Evolutionary conservation across 2,113 vertebrate species (phyloP).

Genomic region (Pangasianodon gigas): DNA sequence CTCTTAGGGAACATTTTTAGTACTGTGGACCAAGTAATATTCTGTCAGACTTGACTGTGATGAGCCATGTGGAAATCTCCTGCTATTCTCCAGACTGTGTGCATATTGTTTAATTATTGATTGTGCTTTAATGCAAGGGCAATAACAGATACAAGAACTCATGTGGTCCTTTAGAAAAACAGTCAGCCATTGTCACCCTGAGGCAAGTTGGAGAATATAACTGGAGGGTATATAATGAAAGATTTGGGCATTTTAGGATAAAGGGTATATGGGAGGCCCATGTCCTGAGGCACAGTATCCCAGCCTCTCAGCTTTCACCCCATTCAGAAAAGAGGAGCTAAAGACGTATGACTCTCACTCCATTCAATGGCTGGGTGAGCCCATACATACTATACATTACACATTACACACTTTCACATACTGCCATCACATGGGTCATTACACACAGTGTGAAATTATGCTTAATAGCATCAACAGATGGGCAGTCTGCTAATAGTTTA

Average conservation of each 20-base stretch:
- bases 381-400: slow-evolving; percentile 66
- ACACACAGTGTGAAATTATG: slow-evolving; percentile 92
- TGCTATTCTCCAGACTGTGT: slow-evolving; percentile 53
- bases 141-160: slow-evolving; percentile 64
- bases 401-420: slow-evolving; percentile 74
- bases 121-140: slow-evolving; percentile 64
- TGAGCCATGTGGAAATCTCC: slow-evolving; percentile 36
- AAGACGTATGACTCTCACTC: slow-evolving; percentile 80
- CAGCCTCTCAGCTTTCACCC: slow-evolving; percentile 67
- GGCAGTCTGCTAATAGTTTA: slow-evolving; percentile 83
- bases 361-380: slow-evolving; percentile 69
- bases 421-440: slow-evolving; percentile 88
- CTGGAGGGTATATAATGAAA: slow-evolving; percentile 43
- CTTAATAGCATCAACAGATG: slow-evolving; percentile 93
- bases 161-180: slow-evolving; percentile 73
- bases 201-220: slow-evolving; percentile 56
- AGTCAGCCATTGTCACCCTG: slow-evolving; percentile 64
- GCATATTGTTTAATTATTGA: slow-evolving; percentile 74
- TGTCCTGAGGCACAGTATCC: slow-evolving; percentile 65
- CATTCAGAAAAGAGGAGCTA: slow-evolving; percentile 73
- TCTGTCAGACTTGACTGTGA: slow-evolving; percentile 33
- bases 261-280: slow-evolving; percentile 60
- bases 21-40: slow-evolving; percentile 31
- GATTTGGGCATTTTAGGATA: slow-evolving; percentile 50
- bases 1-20: slow-evolving; percentile 2